Evolutionary conservation across 2,113 vertebrate genomes (phyloP).

Genomic region (human (Homo sapiens)): DNA sequence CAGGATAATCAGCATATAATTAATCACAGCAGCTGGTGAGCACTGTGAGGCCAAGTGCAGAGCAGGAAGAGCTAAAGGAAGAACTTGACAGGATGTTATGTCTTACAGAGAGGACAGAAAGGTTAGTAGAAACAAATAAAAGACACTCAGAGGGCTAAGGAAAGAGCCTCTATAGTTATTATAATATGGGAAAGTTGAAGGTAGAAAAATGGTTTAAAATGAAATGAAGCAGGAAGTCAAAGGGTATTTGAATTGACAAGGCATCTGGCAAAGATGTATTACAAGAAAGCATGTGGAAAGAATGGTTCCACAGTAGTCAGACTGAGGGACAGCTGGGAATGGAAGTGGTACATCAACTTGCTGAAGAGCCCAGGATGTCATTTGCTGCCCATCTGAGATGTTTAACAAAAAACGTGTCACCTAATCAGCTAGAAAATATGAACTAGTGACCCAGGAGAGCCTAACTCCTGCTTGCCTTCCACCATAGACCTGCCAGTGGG

Average conservation of each 20-base stretch:
- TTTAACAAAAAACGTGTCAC: background rate
- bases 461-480: background rate
- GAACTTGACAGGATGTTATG: rapidly evolving
- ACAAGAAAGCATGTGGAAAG: background rate
- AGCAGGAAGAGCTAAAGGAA: background rate
- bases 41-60: background rate
- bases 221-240: constrained; percentile 5
- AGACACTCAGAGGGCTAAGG: background rate
- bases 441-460: background rate
- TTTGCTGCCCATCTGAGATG: background rate
- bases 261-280: background rate
- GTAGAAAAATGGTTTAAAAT: background rate
- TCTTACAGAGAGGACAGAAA: background rate
- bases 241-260: background rate
- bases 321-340: background rate
- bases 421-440: background rate
- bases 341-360: background rate
- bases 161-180: background rate
- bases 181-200: background rate
- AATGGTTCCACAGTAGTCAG: background rate
- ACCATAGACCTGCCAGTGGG: background rate
- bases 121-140: background rate
- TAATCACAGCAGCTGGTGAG: background rate
- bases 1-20: background rate
- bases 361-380: background rate